These are phyloP conservation scores for Cephonodes hylas DNA, from an alignment of 2,888 invertebrate species.

Conservation along the genomic window DNA sequence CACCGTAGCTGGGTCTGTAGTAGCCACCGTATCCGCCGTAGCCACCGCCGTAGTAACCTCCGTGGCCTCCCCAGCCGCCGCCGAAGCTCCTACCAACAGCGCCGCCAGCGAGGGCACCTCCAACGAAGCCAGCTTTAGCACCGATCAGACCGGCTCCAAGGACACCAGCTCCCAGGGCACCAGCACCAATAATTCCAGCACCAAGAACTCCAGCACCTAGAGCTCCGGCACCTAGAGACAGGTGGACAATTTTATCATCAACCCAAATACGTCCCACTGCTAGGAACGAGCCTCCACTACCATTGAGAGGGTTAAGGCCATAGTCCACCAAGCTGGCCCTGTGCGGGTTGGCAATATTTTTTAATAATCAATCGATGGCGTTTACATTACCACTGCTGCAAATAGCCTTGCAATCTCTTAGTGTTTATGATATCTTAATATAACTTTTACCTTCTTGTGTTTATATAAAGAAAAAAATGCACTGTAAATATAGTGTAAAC, in stretches of 20 bases:
- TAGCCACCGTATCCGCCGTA: constrained; percentile 38
- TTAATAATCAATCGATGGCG: too few species aligned
- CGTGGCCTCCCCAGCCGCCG: constrained; percentile 29
- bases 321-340: too few species aligned
- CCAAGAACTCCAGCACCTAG: constrained; percentile 45
- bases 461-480: too few species aligned
- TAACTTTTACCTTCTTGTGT: too few species aligned
- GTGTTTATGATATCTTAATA: too few species aligned
- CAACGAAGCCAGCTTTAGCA: constrained; percentile 60
- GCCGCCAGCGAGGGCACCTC: constrained; percentile 62
- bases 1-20: constrained; percentile 22
- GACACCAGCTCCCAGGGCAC: constrained; percentile 44
- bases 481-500: too few species aligned
- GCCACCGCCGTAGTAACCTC: constrained; percentile 18
- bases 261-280: too few species aligned
- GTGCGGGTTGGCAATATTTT: too few species aligned
- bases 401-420: too few species aligned
- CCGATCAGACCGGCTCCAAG: constrained; percentile 61
- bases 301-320: too few species aligned
- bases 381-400: too few species aligned
- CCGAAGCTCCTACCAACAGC: constrained; percentile 31
- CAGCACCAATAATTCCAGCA: constrained; percentile 53
- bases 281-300: too few species aligned
- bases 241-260: constrained; percentile 10
- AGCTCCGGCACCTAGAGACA: constrained; percentile 35